A percentile compares a stretch with the other conserved stretches of the same genome.
Conservation (phyloP, 2,888 invertebrate genomes). For the Dynastes hyllus region DNA sequence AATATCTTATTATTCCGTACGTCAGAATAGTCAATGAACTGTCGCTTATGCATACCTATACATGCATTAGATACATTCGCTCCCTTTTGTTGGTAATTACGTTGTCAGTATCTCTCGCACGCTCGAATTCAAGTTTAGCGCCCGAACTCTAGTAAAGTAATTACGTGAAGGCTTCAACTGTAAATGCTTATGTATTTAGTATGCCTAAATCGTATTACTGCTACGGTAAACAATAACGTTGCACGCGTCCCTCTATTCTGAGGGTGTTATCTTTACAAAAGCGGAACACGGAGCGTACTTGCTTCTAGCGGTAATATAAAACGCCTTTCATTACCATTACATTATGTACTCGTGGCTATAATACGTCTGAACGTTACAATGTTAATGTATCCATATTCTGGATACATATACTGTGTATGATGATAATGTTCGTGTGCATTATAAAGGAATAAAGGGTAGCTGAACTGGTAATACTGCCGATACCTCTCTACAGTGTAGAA, state of each 20-base stretch:
- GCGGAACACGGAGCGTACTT: slow-evolving; percentile 23
- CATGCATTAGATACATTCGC: background rate
- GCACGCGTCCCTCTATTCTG: slow-evolving; percentile 1
- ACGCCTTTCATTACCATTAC: slow-evolving; percentile 18
- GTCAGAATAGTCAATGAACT: background rate
- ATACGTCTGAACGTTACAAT: slow-evolving; percentile 22
- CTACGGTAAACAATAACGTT: slow-evolving; percentile 27
- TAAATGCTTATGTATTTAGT: slow-evolving; percentile 30
- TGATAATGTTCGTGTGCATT: too few species aligned
- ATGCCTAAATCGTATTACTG: slow-evolving; percentile 41
- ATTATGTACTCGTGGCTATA: slow-evolving; percentile 13
- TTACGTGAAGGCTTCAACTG: slow-evolving; percentile 15
- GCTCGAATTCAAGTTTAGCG: slow-evolving; percentile 18
- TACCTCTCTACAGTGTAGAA: too few species aligned
- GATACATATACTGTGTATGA: background rate
- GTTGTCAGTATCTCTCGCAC: slow-evolving; percentile 1
- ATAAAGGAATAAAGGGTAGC: too few species aligned
- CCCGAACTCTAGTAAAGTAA: slow-evolving; percentile 15
- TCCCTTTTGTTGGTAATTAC: slow-evolving; percentile 7
- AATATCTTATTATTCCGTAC: background rate
- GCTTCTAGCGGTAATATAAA: slow-evolving; percentile 36
- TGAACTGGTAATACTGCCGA: too few species aligned
- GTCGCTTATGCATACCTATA: background rate
- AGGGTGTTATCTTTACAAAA: slow-evolving; percentile 32
- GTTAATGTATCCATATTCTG: background rate